Evolutionary conservation across 1,140 invertebrate species (phyloP).

Genomic region (Campoletis sonorensis): DNA sequence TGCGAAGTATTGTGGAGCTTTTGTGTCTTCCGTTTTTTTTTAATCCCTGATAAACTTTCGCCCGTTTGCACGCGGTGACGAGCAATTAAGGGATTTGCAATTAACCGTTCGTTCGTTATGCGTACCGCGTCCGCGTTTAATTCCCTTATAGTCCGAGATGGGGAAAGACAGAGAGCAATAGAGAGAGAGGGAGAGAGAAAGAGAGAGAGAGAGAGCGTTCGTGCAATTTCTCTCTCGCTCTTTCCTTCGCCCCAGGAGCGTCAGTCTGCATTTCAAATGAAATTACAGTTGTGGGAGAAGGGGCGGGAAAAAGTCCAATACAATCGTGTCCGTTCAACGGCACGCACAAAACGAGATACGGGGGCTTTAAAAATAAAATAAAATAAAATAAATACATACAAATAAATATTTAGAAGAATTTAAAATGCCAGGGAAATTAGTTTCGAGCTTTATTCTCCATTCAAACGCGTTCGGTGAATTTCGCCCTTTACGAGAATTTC

Average conservation of each 20-base stretch:
- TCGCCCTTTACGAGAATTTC: too few relatives aligned
- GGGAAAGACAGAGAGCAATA: constrained; percentile 23
- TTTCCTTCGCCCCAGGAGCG: constrained; percentile 48
- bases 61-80: constrained; percentile 54
- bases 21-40: not conserved
- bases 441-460: too few relatives aligned
- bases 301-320: constrained; percentile 18
- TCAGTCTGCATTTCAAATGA: constrained; percentile 70
- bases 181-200: too few relatives aligned
- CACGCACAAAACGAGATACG: not conserved
- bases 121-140: constrained; percentile 65
- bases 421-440: too few relatives aligned
- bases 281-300: constrained; percentile 55
- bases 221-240: constrained; percentile 7
- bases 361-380: not conserved
- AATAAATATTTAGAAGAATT: too few relatives aligned
- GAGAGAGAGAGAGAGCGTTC: constrained; percentile 24
- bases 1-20: not conserved
- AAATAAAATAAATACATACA: too few relatives aligned
- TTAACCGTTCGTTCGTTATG: constrained; percentile 64
- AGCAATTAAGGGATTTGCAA: constrained; percentile 70
- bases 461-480: too few relatives aligned
- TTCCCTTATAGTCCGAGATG: constrained; percentile 59
- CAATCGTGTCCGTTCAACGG: constrained; percentile 26
- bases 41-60: constrained; percentile 56